phyloP scores from a whole-genome alignment of 2,113 vertebrate species.

The Hypanus sabinus region DNA sequence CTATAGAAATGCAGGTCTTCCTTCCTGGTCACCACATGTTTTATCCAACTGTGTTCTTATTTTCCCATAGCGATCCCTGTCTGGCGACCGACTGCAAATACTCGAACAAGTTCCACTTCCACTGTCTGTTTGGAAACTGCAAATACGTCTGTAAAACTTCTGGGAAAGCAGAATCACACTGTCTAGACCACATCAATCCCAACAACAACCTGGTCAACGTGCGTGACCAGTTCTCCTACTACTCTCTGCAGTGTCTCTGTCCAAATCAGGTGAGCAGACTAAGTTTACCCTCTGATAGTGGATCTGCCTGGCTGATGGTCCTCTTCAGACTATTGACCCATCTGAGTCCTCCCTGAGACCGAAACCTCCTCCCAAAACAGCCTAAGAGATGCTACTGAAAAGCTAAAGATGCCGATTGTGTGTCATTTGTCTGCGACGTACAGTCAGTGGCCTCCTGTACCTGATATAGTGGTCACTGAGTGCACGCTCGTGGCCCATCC shows the following conservation, averaged over 20 bases:
- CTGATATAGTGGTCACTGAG: too few relatives aligned
- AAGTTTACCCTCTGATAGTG: neutral
- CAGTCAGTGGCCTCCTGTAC: too few relatives aligned
- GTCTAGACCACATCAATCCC: conserved; percentile 98
- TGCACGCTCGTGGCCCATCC: too few relatives aligned
- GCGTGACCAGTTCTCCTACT: conserved; percentile 96
- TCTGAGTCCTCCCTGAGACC: too few relatives aligned
- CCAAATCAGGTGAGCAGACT: conserved; percentile 82
- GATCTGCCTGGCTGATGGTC: neutral
- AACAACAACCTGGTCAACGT: conserved; percentile 93
- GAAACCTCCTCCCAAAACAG: neutral
- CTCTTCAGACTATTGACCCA: neutral
- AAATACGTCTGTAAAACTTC: conserved; percentile 99
- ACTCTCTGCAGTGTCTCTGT: conserved; percentile 95
- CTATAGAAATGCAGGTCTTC: too few relatives aligned
- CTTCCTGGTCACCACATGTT: neutral
- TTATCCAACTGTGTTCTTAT: conserved; percentile 37
- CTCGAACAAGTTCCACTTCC: conserved; percentile 98
- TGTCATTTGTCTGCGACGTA: too few relatives aligned
- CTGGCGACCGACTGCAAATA: conserved; percentile 97
- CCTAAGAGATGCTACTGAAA: neutral
- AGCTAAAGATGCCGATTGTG: neutral
- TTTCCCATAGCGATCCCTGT: conserved; percentile 76
- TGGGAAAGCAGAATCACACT: conserved; percentile 96
- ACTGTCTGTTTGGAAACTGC: conserved; percentile 98